Percentiles rank a stretch among this genome's conserved stretches.
Evolutionary conservation across 2,888 invertebrate species (phyloP).

Genomic region (Andrena flavipes): DNA sequence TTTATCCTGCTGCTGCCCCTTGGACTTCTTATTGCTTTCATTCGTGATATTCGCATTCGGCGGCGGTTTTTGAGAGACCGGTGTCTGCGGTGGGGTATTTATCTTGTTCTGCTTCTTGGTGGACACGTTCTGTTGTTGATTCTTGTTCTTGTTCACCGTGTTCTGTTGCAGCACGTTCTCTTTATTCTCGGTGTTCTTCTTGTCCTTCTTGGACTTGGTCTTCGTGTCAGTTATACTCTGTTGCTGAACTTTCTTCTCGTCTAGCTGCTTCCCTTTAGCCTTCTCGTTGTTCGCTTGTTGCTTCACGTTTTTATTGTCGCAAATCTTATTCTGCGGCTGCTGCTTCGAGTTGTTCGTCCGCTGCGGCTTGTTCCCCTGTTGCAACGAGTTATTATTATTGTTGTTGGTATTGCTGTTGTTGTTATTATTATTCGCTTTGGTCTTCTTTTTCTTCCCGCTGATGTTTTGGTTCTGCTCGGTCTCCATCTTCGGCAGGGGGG

Average conservation of each 20-base stretch:
- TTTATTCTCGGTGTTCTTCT: slow-evolving; percentile 80
- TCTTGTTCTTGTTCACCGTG: slow-evolving; percentile 69
- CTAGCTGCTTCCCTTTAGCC: slow-evolving; percentile 71
- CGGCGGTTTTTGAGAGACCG: slow-evolving; percentile 55
- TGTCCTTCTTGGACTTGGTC: slow-evolving; percentile 81
- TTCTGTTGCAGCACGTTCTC: slow-evolving; percentile 75
- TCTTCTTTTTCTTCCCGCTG: slow-evolving; percentile 79
- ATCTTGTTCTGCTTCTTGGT: slow-evolving; percentile 70
- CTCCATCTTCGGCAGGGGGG: slow-evolving; percentile 69
- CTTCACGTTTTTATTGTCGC: slow-evolving; percentile 74
- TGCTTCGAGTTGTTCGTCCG: slow-evolving; percentile 71
- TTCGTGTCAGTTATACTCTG: slow-evolving; percentile 72
- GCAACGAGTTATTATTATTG: slow-evolving; percentile 63
- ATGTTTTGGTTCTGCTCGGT: slow-evolving; percentile 72
- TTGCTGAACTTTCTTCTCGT: slow-evolving; percentile 70
- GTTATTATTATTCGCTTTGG: slow-evolving; percentile 72
- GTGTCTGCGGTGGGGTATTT: slow-evolving; percentile 57
- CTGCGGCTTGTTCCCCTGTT: slow-evolving; percentile 69
- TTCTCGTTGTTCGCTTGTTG: slow-evolving; percentile 75
- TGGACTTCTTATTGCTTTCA: slow-evolving; percentile 57
- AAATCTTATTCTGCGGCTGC: slow-evolving; percentile 61
- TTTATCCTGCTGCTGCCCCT: slow-evolving; percentile 62
- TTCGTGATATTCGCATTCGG: slow-evolving; percentile 42
- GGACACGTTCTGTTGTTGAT: slow-evolving; percentile 61
- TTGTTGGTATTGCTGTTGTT: slow-evolving; percentile 58